Base-by-base conservation (phyloP, 2,797 vertebrate species). In the Rhyacichthys aspro region DNA sequence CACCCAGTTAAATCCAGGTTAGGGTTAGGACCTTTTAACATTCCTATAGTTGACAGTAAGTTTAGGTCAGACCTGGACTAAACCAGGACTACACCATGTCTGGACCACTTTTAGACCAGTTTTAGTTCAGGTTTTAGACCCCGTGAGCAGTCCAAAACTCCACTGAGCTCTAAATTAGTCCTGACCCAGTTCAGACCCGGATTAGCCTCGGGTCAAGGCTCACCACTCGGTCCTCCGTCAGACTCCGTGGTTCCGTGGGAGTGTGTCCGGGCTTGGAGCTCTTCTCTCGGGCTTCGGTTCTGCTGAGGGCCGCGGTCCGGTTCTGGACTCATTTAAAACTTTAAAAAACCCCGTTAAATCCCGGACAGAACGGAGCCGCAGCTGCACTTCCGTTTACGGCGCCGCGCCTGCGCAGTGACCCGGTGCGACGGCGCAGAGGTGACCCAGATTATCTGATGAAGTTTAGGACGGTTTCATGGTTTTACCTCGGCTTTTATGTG, bases 321-420 rank as follows among this genome's bases (percentile, higher is more conserved):
- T n/a, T 47, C 45, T 47, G 19, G 4, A 47, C 45, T 47, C 44
- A 45, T 45, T 12, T 9, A 45, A 45, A 45, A 45, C 44, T 28
- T n/a, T 47, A 11, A 47, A 47, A 47, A 28, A 8, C 45, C 14
- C 8, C n/a, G 23, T 28, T 28, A 28, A 28, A 2, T 28, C 3
- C 23, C 23, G 23, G 23, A 28, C 23, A 2, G 23, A 28, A 28
- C 23, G 7, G 23, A 28, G 23, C 23, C 7, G 4, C 23, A 28
- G 23, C 1, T 28, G 23, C 23, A 28, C 23, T 28, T 28, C 23
- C 23, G 23, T 28, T 28, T 28, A 28, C 23, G 23, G 23, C 23
- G 23, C 23, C 1, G 23, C 23, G 23, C 23, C 4, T 28, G 23
- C 23, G 23, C 23, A 28, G 3, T 3, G 1, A 6, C 3, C 3